Percentiles rank a stretch among this genome's conserved stretches.
These are phyloP conservation scores for Antitype chi DNA, from an alignment of 2,888 invertebrate genomes.

Conservation along the genomic window DNA sequence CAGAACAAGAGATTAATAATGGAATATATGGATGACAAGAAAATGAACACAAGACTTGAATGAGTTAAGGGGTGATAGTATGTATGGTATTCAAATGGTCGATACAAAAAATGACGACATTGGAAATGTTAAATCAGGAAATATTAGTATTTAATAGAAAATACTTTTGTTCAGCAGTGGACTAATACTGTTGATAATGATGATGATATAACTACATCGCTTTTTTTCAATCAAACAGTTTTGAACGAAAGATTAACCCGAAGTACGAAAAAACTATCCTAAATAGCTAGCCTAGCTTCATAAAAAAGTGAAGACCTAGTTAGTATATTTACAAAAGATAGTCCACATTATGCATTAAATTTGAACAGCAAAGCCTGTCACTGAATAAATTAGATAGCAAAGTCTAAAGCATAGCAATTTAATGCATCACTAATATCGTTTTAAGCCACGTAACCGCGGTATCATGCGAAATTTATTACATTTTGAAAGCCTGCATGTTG, in stretches of 20 bases:
- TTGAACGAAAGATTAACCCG: not conserved
- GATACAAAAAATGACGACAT: not conserved
- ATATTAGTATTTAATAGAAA: not conserved
- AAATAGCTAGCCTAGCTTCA: slow-evolving; percentile 6
- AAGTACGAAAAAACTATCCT: not conserved
- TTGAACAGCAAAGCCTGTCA: slow-evolving; percentile 37
- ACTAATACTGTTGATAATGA: too few species aligned
- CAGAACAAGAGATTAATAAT: not conserved
- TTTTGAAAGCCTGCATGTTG: slow-evolving; percentile 31
- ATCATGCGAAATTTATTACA: slow-evolving; percentile 41
- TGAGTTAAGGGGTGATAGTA: too few species aligned
- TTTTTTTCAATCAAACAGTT: not conserved
- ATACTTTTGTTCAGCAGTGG: not conserved
- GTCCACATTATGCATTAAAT: slow-evolving; percentile 32
- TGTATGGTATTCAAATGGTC: not conserved
- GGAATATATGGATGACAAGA: not conserved
- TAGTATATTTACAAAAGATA: slow-evolving; percentile 22
- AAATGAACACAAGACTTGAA: too few species aligned
- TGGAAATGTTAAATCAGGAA: not conserved
- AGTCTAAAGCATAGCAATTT: slow-evolving; percentile 45
- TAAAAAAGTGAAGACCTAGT: slow-evolving; percentile 2
- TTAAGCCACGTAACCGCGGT: slow-evolving; percentile 36
- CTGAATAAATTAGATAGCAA: slow-evolving; percentile 51
- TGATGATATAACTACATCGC: not conserved
- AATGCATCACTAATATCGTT: slow-evolving; percentile 52